Percentiles rank a stretch among this genome's conserved stretches.
Evolutionary conservation across 2,888 invertebrate genomes (phyloP).

Genomic region (Hypsopygia costalis): DNA sequence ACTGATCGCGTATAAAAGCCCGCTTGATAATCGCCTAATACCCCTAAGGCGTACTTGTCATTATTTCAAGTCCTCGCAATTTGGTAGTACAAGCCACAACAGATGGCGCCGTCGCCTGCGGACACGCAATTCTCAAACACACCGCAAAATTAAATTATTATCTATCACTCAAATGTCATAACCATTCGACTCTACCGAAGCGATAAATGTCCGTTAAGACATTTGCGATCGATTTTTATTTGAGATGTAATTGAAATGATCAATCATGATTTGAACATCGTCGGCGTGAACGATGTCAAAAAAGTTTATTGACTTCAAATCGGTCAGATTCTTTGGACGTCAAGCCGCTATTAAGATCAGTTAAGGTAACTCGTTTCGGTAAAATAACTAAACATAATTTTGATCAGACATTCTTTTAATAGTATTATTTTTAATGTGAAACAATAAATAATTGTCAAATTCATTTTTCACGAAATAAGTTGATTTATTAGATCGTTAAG

Average conservation of each 20-base stretch:
- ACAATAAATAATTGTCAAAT: too few relatives aligned
- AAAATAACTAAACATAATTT: too few relatives aligned
- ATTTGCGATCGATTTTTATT: constrained; percentile 11
- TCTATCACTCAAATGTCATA: constrained; percentile 32
- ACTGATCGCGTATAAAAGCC: constrained; percentile 34
- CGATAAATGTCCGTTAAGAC: constrained; percentile 6
- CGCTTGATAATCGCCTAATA: constrained; percentile 35
- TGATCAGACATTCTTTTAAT: too few relatives aligned
- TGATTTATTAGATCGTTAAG: too few relatives aligned
- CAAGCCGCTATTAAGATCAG: not conserved
- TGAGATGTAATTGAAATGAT: constrained; percentile 5
- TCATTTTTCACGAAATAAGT: too few relatives aligned
- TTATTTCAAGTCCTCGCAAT: constrained; percentile 28
- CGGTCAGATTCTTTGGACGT: not conserved
- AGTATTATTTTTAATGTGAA: too few relatives aligned
- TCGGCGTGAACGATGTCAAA: constrained; percentile 3
- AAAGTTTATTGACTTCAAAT: constrained; percentile 8
- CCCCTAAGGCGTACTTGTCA: constrained; percentile 41
- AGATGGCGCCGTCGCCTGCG: constrained; percentile 58
- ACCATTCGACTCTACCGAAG: constrained; percentile 2
- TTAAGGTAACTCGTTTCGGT: too few relatives aligned
- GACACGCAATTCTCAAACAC: constrained; percentile 49
- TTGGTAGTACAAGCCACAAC: constrained; percentile 37
- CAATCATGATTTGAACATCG: constrained; percentile 7
- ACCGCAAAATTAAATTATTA: constrained; percentile 66